These are phyloP conservation scores for Amphiura filiformis DNA, from an alignment of 35 echinoderm and acorn worm species.

Conservation along the genomic window DNA sequence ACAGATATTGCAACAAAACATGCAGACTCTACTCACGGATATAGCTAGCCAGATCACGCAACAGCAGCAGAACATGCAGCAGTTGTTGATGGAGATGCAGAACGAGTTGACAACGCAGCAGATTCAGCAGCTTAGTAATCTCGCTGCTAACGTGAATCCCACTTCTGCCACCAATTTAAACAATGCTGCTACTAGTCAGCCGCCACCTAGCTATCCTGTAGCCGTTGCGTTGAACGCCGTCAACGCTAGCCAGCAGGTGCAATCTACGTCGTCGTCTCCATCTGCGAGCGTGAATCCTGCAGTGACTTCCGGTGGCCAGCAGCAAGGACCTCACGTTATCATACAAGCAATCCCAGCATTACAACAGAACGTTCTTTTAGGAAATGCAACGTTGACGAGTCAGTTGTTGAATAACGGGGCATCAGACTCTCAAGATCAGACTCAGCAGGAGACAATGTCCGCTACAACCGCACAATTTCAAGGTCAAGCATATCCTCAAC, in stretches of 20 bases:
- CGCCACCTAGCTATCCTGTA: conserved; percentile 90
- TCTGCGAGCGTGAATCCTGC: not conserved
- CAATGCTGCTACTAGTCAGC: conserved; percentile 19
- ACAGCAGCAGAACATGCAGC: conserved; percentile 68
- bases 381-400: not conserved
- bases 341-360: conserved; percentile 66
- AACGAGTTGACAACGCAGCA: conserved; percentile 53
- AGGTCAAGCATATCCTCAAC: not conserved
- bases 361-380: conserved; percentile 38
- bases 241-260: conserved; percentile 19
- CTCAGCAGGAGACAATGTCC: conserved; percentile 1
- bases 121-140: conserved; percentile 35
- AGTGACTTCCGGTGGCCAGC: not conserved
- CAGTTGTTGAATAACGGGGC: conserved; percentile 1
- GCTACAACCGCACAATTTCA: not conserved
- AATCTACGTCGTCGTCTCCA: not conserved
- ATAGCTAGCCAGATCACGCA: conserved; percentile 79
- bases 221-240: conserved; percentile 70
- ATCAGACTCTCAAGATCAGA: not conserved
- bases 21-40: conserved; percentile 64
- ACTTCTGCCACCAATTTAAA: not conserved
- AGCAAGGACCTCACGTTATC: conserved; percentile 43
- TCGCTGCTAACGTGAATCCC: not conserved
- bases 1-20: conserved; percentile 69
- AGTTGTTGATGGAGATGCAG: conserved; percentile 60